These are phyloP conservation scores for Temnopleurus reevesii DNA, from an alignment of 53 echinoderm and acorn worm genomes.

Conservation along the genomic window DNA sequence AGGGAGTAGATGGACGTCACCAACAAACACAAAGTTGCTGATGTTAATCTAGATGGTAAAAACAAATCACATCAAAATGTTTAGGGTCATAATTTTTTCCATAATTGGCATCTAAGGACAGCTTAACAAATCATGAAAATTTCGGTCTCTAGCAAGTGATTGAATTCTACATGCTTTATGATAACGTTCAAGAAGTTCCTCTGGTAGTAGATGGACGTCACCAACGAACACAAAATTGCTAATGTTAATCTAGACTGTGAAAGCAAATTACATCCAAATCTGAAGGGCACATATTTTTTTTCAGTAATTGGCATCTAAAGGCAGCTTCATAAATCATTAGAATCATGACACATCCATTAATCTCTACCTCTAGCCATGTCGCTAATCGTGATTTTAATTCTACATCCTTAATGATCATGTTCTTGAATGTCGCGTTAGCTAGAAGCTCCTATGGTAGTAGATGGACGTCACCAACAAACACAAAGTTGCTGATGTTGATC, in stretches of 20 bases:
- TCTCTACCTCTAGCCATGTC: background rate
- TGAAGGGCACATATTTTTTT: no score
- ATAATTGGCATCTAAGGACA: no score
- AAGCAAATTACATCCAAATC: background rate
- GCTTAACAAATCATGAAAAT: no score
- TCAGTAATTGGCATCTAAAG: no score
- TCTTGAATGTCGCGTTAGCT: constrained; percentile 56
- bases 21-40: background rate
- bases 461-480: background rate
- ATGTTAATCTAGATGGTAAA: background rate
- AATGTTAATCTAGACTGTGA: background rate
- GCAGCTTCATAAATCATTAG: no score
- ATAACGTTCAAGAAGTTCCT: constrained; percentile 32
- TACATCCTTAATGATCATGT: constrained; percentile 37
- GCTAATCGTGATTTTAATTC: background rate
- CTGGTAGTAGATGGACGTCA: constrained; percentile 21
- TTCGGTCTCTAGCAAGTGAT: no score
- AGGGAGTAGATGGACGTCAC: constrained; percentile 26
- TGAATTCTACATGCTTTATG: constrained; percentile 25
- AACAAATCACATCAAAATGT: background rate
- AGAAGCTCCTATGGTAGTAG: constrained; percentile 37
- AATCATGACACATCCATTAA: no score
- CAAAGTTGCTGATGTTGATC: background rate
- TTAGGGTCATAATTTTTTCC: no score
- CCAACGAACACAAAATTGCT: background rate